phyloP scores from a whole-genome alignment of 2,888 invertebrate genomes.

The Orchesellides sinensis region DNA sequence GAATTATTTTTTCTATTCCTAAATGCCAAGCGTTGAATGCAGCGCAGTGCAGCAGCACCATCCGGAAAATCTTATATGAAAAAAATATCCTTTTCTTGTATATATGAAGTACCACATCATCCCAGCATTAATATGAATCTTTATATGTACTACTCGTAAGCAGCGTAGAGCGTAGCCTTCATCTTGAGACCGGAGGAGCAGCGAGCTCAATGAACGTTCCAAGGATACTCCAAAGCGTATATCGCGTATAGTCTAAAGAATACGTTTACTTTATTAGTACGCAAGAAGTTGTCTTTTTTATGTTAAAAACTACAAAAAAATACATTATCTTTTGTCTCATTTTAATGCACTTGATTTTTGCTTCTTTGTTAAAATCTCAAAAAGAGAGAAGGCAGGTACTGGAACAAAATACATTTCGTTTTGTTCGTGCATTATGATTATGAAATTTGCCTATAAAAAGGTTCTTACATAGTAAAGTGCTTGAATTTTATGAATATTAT shows the following conservation, averaged over 20 bases:
- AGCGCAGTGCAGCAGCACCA: conserved; percentile 20
- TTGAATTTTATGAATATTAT: no score
- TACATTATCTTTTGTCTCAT: not conserved
- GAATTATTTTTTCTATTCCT: not conserved
- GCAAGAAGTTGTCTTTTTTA: not conserved
- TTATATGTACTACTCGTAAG: no score
- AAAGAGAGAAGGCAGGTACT: not conserved
- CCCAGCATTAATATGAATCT: not conserved
- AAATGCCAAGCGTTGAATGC: not conserved
- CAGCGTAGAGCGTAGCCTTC: not conserved
- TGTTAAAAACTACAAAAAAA: not conserved
- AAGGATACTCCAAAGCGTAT: conserved; percentile 56
- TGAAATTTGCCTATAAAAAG: no score
- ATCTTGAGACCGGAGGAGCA: not conserved
- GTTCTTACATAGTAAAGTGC: no score
- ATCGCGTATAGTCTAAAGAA: not conserved
- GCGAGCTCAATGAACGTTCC: conserved; percentile 71
- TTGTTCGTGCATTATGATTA: no score
- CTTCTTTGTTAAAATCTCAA: not conserved
- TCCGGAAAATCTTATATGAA: conserved; percentile 24
- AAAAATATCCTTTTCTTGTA: not conserved
- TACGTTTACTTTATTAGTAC: not conserved
- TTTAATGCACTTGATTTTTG: conserved; percentile 12
- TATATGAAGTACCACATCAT: not conserved
- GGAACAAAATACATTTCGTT: no score